phyloP scores from a whole-genome alignment of 2,888 invertebrate genomes.

The Lordiphosa fenestrarum region DNA sequence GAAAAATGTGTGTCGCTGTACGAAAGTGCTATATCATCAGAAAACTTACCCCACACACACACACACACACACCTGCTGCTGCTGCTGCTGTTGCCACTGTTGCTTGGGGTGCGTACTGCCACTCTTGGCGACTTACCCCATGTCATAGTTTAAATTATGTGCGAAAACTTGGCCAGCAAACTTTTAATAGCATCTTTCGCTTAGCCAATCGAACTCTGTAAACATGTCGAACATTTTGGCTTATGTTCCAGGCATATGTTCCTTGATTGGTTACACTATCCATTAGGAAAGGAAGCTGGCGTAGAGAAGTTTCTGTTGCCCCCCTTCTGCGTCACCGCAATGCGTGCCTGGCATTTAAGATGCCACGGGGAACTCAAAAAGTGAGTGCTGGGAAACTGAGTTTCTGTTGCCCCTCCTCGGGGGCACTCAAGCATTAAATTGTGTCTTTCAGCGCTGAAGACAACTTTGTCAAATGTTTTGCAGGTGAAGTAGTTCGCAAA shows the following conservation, averaged over 20 bases:
- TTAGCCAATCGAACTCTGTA: conserved; percentile 31
- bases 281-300: conserved; percentile 31
- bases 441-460: conserved; percentile 47
- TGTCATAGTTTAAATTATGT: conserved; percentile 72
- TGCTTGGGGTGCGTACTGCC: background rate
- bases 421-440: conserved; percentile 71
- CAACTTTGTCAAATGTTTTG: conserved; percentile 25
- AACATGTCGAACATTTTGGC: conserved; percentile 31
- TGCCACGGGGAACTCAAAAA: conserved; percentile 19
- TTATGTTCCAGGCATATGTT: conserved; percentile 47
- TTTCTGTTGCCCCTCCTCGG: conserved; percentile 30
- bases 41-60: conserved; percentile 21
- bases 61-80: conserved; percentile 30
- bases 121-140: conserved; percentile 12
- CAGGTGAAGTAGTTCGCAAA: conserved; percentile 1
- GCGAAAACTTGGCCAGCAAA: conserved; percentile 56
- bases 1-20: conserved; percentile 1
- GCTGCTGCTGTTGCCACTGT: no score
- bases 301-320: background rate
- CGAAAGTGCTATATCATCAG: conserved; percentile 56
- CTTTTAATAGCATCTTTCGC: conserved; percentile 66
- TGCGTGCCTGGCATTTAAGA: conserved; percentile 59
- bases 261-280: conserved; percentile 64
- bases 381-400: conserved; percentile 42
- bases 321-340: conserved; percentile 14